Percentiles rank a stretch among this genome's conserved stretches.
Evolutionary conservation across 2,888 invertebrate species (phyloP).

Genomic region (Pyrrhia umbra): DNA sequence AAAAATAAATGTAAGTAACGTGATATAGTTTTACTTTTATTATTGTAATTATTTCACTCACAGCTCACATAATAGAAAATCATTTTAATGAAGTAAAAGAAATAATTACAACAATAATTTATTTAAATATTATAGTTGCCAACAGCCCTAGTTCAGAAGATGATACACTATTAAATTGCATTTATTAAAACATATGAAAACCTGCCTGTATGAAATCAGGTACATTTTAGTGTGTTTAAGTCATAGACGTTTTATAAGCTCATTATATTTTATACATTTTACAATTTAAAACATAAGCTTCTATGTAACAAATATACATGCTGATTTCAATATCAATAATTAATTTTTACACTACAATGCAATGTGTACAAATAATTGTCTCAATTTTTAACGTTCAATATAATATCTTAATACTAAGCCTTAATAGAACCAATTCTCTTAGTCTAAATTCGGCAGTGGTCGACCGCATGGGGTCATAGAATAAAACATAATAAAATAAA

Average conservation of each 20-base stretch:
- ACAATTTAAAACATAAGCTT: not conserved
- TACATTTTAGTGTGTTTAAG: slow-evolving; percentile 27
- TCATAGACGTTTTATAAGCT: not conserved
- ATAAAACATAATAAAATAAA: not conserved
- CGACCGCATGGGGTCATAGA: not conserved
- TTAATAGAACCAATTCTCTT: slow-evolving; percentile 26
- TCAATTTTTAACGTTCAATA: not conserved
- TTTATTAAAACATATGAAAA: not conserved
- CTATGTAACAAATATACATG: slow-evolving; percentile 3
- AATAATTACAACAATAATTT: slow-evolving; percentile 37
- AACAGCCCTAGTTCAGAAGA: slow-evolving; percentile 51
- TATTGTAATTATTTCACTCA: slow-evolving; percentile 34
- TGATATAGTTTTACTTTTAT: slow-evolving; percentile 30
- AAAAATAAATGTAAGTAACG: slow-evolving; percentile 34
- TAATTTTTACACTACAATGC: slow-evolving; percentile 18
- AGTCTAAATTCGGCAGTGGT: slow-evolving; percentile 20
- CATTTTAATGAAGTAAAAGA: not conserved
- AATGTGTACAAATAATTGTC: no score
- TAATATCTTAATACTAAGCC: slow-evolving; percentile 20
- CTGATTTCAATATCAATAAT: slow-evolving; percentile 41
- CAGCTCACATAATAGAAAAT: not conserved
- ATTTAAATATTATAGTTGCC: slow-evolving; percentile 17
- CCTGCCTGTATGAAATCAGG: slow-evolving; percentile 10
- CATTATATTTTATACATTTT: not conserved
- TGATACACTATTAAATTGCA: not conserved